Percentiles rank a stretch among this genome's conserved stretches.
Evolutionary conservation across 2,113 vertebrate species (phyloP).

Genomic region (Odocoileus hemionus): DNA sequence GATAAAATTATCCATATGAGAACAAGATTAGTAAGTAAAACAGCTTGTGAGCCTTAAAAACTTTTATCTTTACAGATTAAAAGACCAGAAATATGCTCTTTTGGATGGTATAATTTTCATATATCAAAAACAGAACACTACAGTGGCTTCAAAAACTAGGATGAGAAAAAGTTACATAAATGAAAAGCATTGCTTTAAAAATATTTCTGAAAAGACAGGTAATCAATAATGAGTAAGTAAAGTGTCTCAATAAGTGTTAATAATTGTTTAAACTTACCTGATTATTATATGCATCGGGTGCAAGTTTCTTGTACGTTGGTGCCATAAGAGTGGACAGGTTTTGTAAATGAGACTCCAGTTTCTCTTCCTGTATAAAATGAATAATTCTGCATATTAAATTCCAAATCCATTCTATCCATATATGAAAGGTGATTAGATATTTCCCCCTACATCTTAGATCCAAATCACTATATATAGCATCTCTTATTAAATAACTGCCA

Average conservation of each 20-base stretch:
- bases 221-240: neutral
- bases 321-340: conserved; percentile 91
- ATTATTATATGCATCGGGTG: conserved; percentile 95
- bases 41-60: neutral
- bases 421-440: neutral
- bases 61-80: neutral
- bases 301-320: conserved; percentile 93
- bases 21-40: neutral
- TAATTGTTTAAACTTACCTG: conserved; percentile 83
- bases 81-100: neutral
- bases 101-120: neutral
- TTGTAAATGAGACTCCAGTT: conserved; percentile 91
- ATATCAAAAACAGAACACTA: neutral
- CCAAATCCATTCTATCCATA: neutral
- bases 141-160: neutral
- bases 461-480: neutral
- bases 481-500: neutral
- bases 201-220: neutral
- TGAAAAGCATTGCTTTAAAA: neutral
- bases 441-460: neutral
- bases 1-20: neutral
- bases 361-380: conserved; percentile 89
- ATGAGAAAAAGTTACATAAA: neutral
- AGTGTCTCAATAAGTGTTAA: neutral
- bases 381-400: conserved; percentile 42